Evolutionary conservation across 2,797 vertebrate species (phyloP).

Genomic region (Siniperca scherzeri): DNA sequence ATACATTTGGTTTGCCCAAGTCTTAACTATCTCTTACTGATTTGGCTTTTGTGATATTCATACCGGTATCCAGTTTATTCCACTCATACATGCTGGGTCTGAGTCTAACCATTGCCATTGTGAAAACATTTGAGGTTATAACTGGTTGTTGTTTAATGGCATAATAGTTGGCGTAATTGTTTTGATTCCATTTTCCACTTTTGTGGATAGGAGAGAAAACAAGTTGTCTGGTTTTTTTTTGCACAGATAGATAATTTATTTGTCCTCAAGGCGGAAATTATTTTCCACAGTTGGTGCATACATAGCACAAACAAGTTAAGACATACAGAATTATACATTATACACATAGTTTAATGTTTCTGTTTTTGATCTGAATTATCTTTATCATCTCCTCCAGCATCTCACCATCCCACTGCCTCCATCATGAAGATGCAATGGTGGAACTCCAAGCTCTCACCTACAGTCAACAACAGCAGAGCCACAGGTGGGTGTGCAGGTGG

Average conservation of each 20-base stretch:
- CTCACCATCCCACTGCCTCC: slow-evolving; percentile 91
- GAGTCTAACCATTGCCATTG: background rate
- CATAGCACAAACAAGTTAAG: no score
- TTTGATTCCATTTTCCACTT: background rate
- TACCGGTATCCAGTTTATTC: background rate
- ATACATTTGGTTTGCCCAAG: background rate
- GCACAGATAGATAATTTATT: background rate
- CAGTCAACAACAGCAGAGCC: slow-evolving; percentile 70
- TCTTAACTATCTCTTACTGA: background rate
- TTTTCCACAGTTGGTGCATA: no score
- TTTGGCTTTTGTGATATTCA: background rate
- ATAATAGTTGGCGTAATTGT: background rate
- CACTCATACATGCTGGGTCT: background rate
- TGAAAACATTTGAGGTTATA: background rate
- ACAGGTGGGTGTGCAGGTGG: slow-evolving; percentile 83
- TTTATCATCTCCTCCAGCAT: slow-evolving; percentile 77
- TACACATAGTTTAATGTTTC: background rate
- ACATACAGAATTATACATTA: no score
- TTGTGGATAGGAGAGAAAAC: background rate
- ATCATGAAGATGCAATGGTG: slow-evolving; percentile 89
- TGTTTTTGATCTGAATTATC: background rate
- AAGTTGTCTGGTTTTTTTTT: background rate
- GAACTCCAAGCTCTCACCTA: slow-evolving; percentile 91
- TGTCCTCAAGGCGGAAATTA: no score
- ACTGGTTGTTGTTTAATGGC: background rate